phyloP scores from a whole-genome alignment of 2,888 invertebrate species.

The Apamea anceps region DNA sequence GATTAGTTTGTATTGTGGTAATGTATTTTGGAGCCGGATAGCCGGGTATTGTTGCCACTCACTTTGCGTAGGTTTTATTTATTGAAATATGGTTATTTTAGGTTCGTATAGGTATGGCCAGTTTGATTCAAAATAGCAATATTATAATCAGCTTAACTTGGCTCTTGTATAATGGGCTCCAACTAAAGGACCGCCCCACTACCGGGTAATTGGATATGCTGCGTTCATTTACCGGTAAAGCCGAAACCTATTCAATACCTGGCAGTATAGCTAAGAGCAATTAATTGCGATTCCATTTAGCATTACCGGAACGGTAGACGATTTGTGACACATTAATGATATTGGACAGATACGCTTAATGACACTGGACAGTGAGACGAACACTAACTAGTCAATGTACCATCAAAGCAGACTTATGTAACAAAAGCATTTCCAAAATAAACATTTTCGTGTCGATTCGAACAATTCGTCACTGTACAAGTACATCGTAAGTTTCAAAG shows the following conservation, averaged over 20 bases:
- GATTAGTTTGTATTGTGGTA: conserved; percentile 33
- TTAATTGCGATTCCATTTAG: conserved; percentile 71
- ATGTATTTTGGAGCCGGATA: conserved; percentile 8
- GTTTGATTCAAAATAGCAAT: conserved; percentile 69
- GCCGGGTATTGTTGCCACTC: background rate
- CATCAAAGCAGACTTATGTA: conserved; percentile 31
- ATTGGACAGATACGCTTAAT: conserved; percentile 43
- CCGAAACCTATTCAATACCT: conserved; percentile 80
- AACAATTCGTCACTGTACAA: conserved; percentile 74
- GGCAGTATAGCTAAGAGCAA: conserved; percentile 67
- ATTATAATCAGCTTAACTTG: conserved; percentile 78
- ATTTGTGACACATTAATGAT: conserved; percentile 51
- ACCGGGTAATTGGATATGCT: conserved; percentile 82
- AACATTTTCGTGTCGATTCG: conserved; percentile 64
- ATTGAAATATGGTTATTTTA: conserved; percentile 21
- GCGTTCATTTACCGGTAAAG: conserved; percentile 78
- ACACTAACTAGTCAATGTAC: conserved; percentile 18
- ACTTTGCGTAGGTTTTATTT: conserved; percentile 2
- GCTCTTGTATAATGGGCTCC: conserved; percentile 71
- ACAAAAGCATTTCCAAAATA: conserved; percentile 49
- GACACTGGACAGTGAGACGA: conserved; percentile 25
- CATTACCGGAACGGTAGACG: conserved; percentile 48
- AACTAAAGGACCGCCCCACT: conserved; percentile 69
- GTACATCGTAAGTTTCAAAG: conserved; percentile 75
- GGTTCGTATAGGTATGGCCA: conserved; percentile 10